Evolutionary conservation across 2,797 vertebrate genomes (phyloP).

Genomic region (Buceros bicornis): DNA sequence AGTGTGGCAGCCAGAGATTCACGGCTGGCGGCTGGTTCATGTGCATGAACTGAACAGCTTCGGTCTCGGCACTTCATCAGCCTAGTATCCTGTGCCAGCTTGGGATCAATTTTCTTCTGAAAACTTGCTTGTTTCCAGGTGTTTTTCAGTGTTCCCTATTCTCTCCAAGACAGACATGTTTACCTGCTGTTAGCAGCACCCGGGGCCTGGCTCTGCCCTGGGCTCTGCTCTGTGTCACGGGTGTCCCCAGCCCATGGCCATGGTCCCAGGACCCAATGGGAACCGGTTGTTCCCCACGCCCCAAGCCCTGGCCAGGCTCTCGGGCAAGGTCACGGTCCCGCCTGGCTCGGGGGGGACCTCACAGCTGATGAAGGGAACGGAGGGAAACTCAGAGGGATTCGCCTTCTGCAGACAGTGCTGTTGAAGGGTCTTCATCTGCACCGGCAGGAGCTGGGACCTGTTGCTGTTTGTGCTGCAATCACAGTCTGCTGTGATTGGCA

Average conservation of each 20-base stretch:
- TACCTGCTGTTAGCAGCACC: not conserved
- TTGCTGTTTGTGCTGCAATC: not conserved
- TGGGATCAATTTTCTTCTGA: not conserved
- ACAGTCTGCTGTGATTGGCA: not conserved
- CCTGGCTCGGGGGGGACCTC: not conserved
- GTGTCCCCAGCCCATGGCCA: not conserved
- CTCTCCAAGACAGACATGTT: accelerated
- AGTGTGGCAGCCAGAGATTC: not conserved
- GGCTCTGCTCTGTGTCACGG: no score
- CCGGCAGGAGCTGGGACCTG: not conserved
- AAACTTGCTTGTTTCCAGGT: not conserved
- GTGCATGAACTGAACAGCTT: not conserved
- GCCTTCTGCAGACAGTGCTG: accelerated
- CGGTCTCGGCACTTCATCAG: not conserved
- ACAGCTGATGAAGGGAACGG: not conserved
- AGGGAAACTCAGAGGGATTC: not conserved
- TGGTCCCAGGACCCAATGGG: accelerated
- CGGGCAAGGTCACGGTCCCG: accelerated
- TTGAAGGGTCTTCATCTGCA: not conserved
- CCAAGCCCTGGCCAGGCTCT: not conserved
- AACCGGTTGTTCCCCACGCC: accelerated
- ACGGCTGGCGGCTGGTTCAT: not conserved
- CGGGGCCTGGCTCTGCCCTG: not conserved
- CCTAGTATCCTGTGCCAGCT: not conserved
- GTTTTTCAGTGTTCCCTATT: not conserved